Conservation (phyloP, 2,888 invertebrate genomes). For the Strigamia crassipes region DNA sequence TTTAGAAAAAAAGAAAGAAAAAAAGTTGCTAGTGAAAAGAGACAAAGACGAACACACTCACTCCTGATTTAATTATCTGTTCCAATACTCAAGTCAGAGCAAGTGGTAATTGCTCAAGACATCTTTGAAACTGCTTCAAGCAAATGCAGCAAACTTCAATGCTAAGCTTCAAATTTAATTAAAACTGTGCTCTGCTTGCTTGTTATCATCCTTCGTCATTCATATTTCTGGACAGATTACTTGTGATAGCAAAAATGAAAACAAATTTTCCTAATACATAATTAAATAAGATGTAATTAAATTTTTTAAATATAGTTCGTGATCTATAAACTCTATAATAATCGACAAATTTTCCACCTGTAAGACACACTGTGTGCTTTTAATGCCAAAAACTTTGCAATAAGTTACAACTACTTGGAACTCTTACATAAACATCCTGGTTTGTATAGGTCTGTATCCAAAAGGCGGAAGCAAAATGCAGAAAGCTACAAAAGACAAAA, state of each 20-base stretch:
- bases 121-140: slow-evolving; percentile 7
- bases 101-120: slow-evolving; percentile 21
- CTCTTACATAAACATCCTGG: too few relatives aligned
- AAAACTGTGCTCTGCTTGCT: slow-evolving; percentile 1
- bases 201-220: slow-evolving; percentile 1
- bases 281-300: background rate
- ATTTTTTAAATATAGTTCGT: background rate
- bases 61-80: slow-evolving; percentile 8
- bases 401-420: too few relatives aligned
- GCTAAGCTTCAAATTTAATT: slow-evolving; percentile 21
- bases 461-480: too few relatives aligned
- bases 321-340: too few relatives aligned
- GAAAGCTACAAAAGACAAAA: too few relatives aligned
- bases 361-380: too few relatives aligned
- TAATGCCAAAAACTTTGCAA: too few relatives aligned
- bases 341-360: too few relatives aligned
- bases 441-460: too few relatives aligned
- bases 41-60: slow-evolving; percentile 21
- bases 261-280: background rate
- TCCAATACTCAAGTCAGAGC: slow-evolving; percentile 18
- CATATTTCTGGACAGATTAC: background rate
- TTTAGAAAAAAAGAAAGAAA: background rate
- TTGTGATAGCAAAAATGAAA: slow-evolving; percentile 15
- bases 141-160: slow-evolving; percentile 12
- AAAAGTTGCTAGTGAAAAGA: background rate